Evolutionary conservation across 2,888 invertebrate genomes (phyloP).

Genomic region (Fragum whitleyi): DNA sequence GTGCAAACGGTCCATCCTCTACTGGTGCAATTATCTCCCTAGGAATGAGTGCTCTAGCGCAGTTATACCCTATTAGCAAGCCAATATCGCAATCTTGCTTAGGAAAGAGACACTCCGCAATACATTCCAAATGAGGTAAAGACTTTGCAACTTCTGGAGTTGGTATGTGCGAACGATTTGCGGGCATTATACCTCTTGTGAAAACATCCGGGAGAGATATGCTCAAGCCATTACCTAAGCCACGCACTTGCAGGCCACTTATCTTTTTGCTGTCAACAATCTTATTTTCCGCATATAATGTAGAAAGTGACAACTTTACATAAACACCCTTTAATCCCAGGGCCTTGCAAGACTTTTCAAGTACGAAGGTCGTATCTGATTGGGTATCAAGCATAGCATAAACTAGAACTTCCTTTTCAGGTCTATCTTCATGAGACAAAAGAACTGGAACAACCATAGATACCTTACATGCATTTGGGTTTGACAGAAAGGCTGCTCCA

Average conservation of each 20-base stretch:
- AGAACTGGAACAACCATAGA: constrained; percentile 55
- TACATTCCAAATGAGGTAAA: constrained; percentile 38
- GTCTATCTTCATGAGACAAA: constrained; percentile 48
- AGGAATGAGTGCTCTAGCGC: constrained; percentile 61
- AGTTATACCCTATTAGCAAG: constrained; percentile 64
- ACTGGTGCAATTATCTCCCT: constrained; percentile 42
- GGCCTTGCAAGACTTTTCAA: constrained; percentile 35
- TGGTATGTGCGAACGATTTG: constrained; percentile 53
- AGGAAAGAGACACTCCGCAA: constrained; percentile 42
- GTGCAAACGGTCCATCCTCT: constrained; percentile 56
- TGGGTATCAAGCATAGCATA: constrained; percentile 68
- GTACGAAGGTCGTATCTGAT: constrained; percentile 63
- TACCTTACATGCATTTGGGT: background rate
- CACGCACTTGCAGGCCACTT: constrained; percentile 50
- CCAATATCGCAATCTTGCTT: constrained; percentile 49
- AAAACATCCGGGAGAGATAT: constrained; percentile 60
- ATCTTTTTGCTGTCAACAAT: constrained; percentile 31
- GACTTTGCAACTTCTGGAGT: constrained; percentile 41
- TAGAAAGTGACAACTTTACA: constrained; percentile 51
- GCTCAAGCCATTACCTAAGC: constrained; percentile 18
- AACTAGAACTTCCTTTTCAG: constrained; percentile 54
- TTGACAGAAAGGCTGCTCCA: background rate
- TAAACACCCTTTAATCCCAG: constrained; percentile 39
- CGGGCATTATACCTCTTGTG: constrained; percentile 57
- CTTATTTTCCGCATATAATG: constrained; percentile 46